A percentile compares a stretch with the other conserved stretches of the same genome.
phyloP scores from a whole-genome alignment of 2,888 invertebrate species.

The Phytoseiulus persimilis region DNA sequence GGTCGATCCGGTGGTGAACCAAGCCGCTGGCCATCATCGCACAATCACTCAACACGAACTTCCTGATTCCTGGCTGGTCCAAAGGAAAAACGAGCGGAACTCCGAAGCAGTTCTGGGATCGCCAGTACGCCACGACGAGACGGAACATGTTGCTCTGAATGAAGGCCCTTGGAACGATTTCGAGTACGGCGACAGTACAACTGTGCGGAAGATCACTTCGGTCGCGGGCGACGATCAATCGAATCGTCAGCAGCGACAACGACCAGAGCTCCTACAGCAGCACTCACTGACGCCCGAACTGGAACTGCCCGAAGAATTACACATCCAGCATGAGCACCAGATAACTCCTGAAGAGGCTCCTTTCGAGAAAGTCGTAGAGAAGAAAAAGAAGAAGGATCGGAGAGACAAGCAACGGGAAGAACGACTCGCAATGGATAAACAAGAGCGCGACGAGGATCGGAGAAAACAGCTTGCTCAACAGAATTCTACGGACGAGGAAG shows the following conservation, averaged over 20 bases:
- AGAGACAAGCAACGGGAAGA: not conserved
- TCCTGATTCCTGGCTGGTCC: not conserved
- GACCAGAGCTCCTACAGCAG: not conserved
- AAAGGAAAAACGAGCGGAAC: not conserved
- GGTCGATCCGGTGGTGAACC: not conserved
- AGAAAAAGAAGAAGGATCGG: not conserved
- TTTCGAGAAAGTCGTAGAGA: not conserved
- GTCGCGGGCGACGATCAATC: not conserved
- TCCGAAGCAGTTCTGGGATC: not conserved
- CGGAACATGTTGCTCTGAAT: not conserved
- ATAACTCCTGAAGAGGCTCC: not conserved
- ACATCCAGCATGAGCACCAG: not conserved
- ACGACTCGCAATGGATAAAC: not conserved
- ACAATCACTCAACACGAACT: not conserved
- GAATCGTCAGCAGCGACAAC: not conserved
- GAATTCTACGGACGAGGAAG: not conserved
- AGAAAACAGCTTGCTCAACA: not conserved
- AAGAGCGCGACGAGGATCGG: not conserved
- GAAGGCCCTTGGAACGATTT: not conserved
- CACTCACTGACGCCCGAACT: not conserved
- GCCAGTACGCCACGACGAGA: not conserved
- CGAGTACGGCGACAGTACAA: not conserved
- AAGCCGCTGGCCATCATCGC: not conserved
- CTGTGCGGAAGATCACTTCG: not conserved
- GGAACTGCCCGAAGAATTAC: not conserved